These are phyloP conservation scores for Arothron firmamentum DNA, from an alignment of 2,113 vertebrate species.

Conservation along the genomic window DNA sequence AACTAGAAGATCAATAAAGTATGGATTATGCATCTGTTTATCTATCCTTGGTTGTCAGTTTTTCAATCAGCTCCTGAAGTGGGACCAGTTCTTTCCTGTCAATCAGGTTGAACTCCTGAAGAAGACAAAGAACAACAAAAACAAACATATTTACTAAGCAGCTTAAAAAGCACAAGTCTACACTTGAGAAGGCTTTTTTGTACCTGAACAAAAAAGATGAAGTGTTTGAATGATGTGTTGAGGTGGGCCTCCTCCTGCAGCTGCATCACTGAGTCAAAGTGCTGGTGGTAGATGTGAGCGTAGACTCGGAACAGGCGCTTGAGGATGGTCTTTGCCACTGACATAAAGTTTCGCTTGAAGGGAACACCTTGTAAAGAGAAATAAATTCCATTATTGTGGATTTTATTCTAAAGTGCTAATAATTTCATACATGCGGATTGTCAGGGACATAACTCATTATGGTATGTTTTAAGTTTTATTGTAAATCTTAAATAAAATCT, in stretches of 20 bases:
- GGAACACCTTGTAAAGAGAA: constrained; percentile 79
- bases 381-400: background rate
- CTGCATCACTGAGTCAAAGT: constrained; percentile 95
- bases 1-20: constrained; percentile 61
- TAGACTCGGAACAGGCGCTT: constrained; percentile 97
- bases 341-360: constrained; percentile 96
- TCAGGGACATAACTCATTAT: too few relatives aligned
- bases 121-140: constrained; percentile 2
- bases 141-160: background rate
- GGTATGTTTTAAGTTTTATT: too few relatives aligned
- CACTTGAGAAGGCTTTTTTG: background rate
- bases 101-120: constrained; percentile 94
- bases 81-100: constrained; percentile 91
- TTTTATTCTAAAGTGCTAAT: too few relatives aligned
- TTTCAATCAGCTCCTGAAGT: constrained; percentile 97
- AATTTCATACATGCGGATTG: too few relatives aligned
- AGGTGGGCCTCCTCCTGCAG: constrained; percentile 96
- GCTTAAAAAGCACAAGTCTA: background rate
- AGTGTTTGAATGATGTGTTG: constrained; percentile 98
- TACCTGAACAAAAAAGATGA: constrained; percentile 98
- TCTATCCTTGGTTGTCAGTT: constrained; percentile 96
- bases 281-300: constrained; percentile 97
- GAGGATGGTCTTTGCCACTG: constrained; percentile 93
- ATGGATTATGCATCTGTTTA: constrained; percentile 67
- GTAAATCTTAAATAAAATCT: too few relatives aligned